Conservation (phyloP, 1,140 invertebrate genomes). For the Leptinotarsa defecta region DNA sequence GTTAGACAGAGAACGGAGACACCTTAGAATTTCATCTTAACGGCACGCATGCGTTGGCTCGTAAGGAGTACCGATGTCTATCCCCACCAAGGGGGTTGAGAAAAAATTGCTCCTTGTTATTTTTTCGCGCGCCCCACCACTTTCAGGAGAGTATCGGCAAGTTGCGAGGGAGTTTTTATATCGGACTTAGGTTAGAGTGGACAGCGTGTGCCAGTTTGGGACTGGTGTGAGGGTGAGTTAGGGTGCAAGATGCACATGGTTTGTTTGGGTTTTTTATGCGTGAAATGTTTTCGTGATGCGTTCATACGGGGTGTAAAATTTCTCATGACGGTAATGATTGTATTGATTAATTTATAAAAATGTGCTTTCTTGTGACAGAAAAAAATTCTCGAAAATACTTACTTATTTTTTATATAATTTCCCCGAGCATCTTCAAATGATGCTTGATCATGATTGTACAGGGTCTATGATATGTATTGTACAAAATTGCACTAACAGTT, state of each 20-base stretch:
- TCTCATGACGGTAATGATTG: conserved; percentile 4
- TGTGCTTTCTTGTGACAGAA: neutral
- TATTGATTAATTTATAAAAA: neutral
- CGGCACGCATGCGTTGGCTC: conserved; percentile 48
- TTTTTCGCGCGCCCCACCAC: conserved; percentile 45
- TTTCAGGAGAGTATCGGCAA: conserved; percentile 26
- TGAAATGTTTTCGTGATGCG: conserved; percentile 12
- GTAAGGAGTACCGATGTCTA: conserved; percentile 50
- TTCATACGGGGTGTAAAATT: conserved; percentile 20
- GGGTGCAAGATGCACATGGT: conserved; percentile 26
- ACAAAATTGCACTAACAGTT: no score
- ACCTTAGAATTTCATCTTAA: conserved; percentile 56
- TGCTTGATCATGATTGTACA: no score
- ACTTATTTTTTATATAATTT: no score
- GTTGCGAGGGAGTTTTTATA: conserved; percentile 32
- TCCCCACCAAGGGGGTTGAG: conserved; percentile 44
- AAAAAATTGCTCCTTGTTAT: conserved; percentile 48
- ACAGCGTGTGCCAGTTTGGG: conserved; percentile 24
- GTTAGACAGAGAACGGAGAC: conserved; percentile 38
- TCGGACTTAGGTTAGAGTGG: conserved; percentile 31
- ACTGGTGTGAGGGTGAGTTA: conserved; percentile 15
- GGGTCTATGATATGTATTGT: no score
- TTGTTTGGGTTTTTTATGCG: conserved; percentile 25
- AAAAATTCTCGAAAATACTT: no score
- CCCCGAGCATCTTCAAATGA: no score